Base-by-base conservation (phyloP, 2,888 invertebrate genomes). In the Volucella inflata region DNA sequence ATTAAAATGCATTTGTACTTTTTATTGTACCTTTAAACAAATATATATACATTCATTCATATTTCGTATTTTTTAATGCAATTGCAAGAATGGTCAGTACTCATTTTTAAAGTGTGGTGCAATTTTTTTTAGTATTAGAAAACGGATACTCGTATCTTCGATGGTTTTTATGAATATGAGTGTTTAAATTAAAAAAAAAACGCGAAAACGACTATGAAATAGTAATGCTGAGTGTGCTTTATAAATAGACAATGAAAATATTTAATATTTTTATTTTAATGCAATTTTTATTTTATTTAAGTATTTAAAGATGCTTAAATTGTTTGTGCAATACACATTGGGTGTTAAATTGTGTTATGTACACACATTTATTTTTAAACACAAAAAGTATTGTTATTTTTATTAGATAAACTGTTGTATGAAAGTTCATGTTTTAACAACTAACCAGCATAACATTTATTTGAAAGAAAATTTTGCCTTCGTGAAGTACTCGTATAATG, bases 201-300 rank as follows among this genome's bases (percentile, higher is more conserved):
- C 2, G 48, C 30, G 8, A 21, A 21, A 14, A 51, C 44, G 51
- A 40, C 9, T 64, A 44, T 59, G 10, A 53, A 59, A 44, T 53
- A 67, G 53, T 53, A 40, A 44, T 44, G 68, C 64, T 60, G 16
- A 44, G 30, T 77, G 77, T 82, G 81, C 81, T 82, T 82, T 59
- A 64, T 60, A 65, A 65, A 67, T 65, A 71, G 81, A 77, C 76
- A 82, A 71, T 82, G 76, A 71, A 82, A 46, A 42, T 76, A 65
- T 72, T 57, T 64, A 67, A 46, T 59, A 36, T 36, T 46, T 60
- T 60, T 42, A 30, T 57, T 42, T 38, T 12, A 16, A 38, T 59
- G 1, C 17, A 42, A 12, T 67, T 53, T 50, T 36, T 67, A 44
- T 36, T 10, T 4, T 16, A 38, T 36, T 36, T 48, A 11, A 48